These are phyloP conservation scores for Cyclophora punctaria DNA, from an alignment of 2,888 invertebrate genomes.

Conservation along the genomic window DNA sequence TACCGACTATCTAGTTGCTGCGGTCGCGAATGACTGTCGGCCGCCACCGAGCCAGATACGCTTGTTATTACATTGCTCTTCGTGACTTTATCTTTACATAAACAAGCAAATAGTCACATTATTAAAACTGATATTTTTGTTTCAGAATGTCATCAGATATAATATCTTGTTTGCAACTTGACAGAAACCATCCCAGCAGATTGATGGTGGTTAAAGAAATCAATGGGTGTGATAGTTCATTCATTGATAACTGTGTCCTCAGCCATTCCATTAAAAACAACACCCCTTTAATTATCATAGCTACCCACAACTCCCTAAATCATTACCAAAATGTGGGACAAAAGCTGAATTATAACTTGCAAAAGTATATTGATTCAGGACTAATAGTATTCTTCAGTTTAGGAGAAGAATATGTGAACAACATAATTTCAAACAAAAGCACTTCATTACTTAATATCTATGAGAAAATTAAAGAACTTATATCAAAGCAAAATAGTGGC, in stretches of 20 bases:
- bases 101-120: not conserved
- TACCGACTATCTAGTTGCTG: slow-evolving; percentile 17
- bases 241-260: slow-evolving; percentile 80
- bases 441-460: slow-evolving; percentile 52
- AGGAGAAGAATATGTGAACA: slow-evolving; percentile 38
- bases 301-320: slow-evolving; percentile 80
- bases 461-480: slow-evolving; percentile 49
- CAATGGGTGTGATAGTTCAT: slow-evolving; percentile 81
- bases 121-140: slow-evolving; percentile 8
- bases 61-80: no score
- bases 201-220: slow-evolving; percentile 81
- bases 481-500: slow-evolving; percentile 45
- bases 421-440: slow-evolving; percentile 32
- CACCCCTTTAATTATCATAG: slow-evolving; percentile 76
- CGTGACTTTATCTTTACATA: no score
- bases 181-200: slow-evolving; percentile 70
- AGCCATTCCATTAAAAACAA: slow-evolving; percentile 77
- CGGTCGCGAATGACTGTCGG: slow-evolving; percentile 20
- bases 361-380: slow-evolving; percentile 54
- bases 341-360: slow-evolving; percentile 82
- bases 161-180: slow-evolving; percentile 78
- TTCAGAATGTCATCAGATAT: slow-evolving; percentile 78
- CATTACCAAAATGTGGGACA: slow-evolving; percentile 85
- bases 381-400: slow-evolving; percentile 44
- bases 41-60: no score